Evolutionary conservation across 2,113 vertebrate genomes (phyloP).

Genomic region (Plestiodon gilberti): DNA sequence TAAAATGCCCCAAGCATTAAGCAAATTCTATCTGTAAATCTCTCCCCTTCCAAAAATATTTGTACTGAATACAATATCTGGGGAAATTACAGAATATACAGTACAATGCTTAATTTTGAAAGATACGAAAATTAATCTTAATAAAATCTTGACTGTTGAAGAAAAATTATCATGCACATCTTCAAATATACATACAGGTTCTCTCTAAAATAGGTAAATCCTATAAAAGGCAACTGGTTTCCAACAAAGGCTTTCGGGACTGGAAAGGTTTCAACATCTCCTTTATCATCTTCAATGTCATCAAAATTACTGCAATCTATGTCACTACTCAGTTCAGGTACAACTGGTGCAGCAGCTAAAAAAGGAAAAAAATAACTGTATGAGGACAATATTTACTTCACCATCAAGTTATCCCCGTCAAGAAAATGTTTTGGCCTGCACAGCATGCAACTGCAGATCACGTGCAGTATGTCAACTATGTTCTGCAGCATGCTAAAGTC

Average conservation of each 20-base stretch:
- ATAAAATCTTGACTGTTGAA: neutral
- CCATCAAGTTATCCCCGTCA: neutral
- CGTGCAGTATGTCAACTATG: neutral
- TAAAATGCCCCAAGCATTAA: neutral
- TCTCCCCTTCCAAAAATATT: neutral
- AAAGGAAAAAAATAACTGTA: constrained; percentile 16
- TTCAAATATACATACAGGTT: constrained; percentile 86
- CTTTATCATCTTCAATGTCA: constrained; percentile 97
- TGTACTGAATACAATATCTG: neutral
- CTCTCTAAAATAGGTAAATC: constrained; percentile 98
- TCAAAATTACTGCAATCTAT: constrained; percentile 99
- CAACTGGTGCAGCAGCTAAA: constrained; percentile 93
- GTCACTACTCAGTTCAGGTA: constrained; percentile 97
- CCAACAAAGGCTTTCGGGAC: constrained; percentile 96
- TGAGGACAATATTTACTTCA: neutral
- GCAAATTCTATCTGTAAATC: neutral
- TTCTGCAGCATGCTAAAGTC: neutral
- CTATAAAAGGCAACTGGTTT: constrained; percentile 97
- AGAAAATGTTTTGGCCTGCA: neutral
- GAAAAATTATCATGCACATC: neutral
- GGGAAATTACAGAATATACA: neutral
- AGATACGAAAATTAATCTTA: neutral
- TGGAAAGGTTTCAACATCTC: constrained; percentile 96
- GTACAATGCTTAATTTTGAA: neutral
- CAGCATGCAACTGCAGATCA: neutral